Conservation (phyloP, 2,113 vertebrate species). For the Dromaius novaehollandiae region DNA sequence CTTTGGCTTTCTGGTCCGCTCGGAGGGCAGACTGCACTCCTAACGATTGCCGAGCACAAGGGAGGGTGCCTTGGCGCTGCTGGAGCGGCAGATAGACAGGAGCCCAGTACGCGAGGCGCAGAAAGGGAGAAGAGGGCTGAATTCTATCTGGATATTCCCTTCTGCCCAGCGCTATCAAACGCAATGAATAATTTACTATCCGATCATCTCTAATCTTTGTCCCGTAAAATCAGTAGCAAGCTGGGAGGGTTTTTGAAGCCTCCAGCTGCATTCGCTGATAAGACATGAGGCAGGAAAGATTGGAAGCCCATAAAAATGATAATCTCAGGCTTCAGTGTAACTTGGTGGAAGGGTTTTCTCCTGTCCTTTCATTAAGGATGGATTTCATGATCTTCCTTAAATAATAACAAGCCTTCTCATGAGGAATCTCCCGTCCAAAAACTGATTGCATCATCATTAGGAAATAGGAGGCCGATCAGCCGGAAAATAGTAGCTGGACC, state of each 20-base stretch:
- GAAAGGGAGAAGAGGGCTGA: constrained; percentile 14
- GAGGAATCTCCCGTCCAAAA: not conserved
- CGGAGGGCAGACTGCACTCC: not conserved
- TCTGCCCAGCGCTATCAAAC: not conserved
- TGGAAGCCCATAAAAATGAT: constrained; percentile 68
- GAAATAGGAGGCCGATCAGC: not conserved
- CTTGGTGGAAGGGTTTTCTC: constrained; percentile 65
- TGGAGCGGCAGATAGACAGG: not conserved
- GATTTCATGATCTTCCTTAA: constrained; percentile 56
- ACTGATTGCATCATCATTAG: constrained; percentile 18
- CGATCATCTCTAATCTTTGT: constrained; percentile 69
- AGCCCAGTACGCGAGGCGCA: not conserved
- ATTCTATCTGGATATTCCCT: constrained; percentile 47
- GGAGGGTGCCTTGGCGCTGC: not conserved
- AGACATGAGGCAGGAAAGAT: constrained; percentile 61
- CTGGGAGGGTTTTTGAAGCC: constrained; percentile 69
- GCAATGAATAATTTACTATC: constrained; percentile 70
- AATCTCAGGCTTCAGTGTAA: constrained; percentile 56
- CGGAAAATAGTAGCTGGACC: not conserved
- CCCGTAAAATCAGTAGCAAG: constrained; percentile 67
- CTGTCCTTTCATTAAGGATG: constrained; percentile 39
- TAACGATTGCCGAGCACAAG: not conserved
- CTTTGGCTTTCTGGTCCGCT: not conserved
- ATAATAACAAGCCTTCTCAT: constrained; percentile 22
- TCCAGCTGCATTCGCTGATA: constrained; percentile 70